Conservation (phyloP, 2,113 vertebrate species). For the Cebidichthys violaceus region DNA sequence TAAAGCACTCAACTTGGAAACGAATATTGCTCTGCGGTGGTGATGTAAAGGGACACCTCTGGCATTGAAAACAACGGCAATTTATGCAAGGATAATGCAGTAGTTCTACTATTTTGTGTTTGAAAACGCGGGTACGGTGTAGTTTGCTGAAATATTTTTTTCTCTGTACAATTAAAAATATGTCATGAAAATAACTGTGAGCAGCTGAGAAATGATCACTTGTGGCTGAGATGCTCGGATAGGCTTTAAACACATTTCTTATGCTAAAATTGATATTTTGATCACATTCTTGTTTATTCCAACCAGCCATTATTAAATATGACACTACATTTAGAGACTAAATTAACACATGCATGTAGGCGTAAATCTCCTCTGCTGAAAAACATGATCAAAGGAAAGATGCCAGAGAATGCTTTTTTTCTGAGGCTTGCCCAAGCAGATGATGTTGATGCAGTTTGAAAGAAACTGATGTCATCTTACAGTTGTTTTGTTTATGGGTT, state of each 20-base stretch:
- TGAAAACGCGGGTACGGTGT: background rate
- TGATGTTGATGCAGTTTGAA: slow-evolving; percentile 11
- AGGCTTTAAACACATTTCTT: background rate
- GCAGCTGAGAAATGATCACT: background rate
- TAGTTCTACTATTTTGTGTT: background rate
- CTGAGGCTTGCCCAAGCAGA: background rate
- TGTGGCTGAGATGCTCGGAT: background rate
- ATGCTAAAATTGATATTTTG: background rate
- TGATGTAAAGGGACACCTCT: background rate
- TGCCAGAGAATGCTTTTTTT: background rate
- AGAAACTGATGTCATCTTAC: slow-evolving; percentile 11
- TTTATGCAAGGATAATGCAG: background rate
- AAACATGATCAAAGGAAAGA: background rate
- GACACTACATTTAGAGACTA: background rate
- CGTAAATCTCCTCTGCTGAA: background rate
- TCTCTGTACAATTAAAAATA: background rate
- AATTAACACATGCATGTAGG: background rate
- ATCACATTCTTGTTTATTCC: background rate
- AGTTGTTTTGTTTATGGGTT: slow-evolving; percentile 19
- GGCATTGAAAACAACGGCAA: background rate
- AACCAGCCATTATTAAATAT: background rate
- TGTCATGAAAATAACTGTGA: background rate
- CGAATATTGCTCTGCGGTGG: background rate
- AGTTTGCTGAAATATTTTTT: background rate
- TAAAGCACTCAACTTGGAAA: background rate